Base-by-base conservation (phyloP, 2,888 invertebrate genomes). In the Apomyelois bistriatella region DNA sequence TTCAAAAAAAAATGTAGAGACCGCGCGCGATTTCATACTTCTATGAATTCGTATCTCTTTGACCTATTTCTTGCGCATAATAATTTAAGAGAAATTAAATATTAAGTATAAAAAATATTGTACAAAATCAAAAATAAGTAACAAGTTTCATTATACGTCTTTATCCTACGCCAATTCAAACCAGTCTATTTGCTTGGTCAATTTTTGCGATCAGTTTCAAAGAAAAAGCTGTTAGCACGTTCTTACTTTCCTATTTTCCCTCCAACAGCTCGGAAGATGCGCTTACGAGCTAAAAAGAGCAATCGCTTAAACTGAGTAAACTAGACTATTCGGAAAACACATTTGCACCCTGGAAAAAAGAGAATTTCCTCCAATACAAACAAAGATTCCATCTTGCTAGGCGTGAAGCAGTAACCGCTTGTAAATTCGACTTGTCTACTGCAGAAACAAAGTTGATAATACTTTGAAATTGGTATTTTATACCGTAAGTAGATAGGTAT, bases 361-460 rank as follows among this genome's bases (percentile, higher is more conserved):
- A 64, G 62, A 58, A 65, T 64, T 68, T 66, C 63, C 58, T 60
- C 60, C 62, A 61, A 64, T 64, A 61, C 58, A 65, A 72, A 72
- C 65, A 70, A 70, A 72, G 64, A 73, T 73, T 74, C 66, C 74
- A 74, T 78, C 72, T 66, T 53, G 56, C 59, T 64, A 68, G 70
- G 66, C 59, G 70, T 64, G 46, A 46, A 46, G 67, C 70, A 64
- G 61, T 62, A 55, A 62, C 62, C 66, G 68, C 72, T 76, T 80
- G 71, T 76, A 76, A 77, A 81, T 78, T 79, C 71, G 66, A 62
- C 63, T 69, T 70, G 71, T 66, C 70, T 66, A 65, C 63, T 58
- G 48, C 57, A 54, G 52, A 37, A 48, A 58, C 72, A 58, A 68
- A 62, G 12, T 36, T 58, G 49, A 30, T 47, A 38, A 10, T 16